A percentile compares a stretch with the other conserved stretches of the same genome.
phyloP scores from a whole-genome alignment of 2,797 vertebrate genomes.

The Thunnus albacares region DNA sequence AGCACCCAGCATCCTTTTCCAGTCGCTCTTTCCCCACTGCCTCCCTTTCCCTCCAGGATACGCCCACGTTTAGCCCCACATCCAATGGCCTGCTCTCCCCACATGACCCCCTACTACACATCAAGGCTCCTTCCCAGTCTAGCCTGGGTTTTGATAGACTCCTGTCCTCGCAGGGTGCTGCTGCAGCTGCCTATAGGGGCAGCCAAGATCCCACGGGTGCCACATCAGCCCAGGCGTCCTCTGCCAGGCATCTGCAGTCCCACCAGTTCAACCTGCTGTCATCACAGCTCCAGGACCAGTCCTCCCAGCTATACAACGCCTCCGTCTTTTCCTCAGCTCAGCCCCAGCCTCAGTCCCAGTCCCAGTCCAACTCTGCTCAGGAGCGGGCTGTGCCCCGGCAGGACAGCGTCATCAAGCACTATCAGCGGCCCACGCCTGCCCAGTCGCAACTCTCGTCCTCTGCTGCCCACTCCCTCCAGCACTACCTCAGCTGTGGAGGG shows the following conservation, averaged over 20 bases:
- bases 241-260: constrained; percentile 91
- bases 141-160: constrained; percentile 94
- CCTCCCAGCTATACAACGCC: constrained; percentile 92
- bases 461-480: constrained; percentile 93
- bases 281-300: constrained; percentile 91
- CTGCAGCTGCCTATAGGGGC: constrained; percentile 87
- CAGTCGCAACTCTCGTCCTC: constrained; percentile 91
- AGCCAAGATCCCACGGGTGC: constrained; percentile 89
- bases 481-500: constrained; percentile 94
- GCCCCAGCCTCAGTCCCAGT: constrained; percentile 84
- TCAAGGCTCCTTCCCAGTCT: constrained; percentile 93
- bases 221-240: constrained; percentile 85
- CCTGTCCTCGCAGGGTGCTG: constrained; percentile 88
- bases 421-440: constrained; percentile 91
- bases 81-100: constrained; percentile 96
- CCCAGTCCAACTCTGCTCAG: constrained; percentile 88
- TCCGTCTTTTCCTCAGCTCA: constrained; percentile 92
- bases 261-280: constrained; percentile 95
- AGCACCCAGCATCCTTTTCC: constrained; percentile 95
- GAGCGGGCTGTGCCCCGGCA: constrained; percentile 94
- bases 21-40: constrained; percentile 94
- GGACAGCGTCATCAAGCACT: constrained; percentile 97
- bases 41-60: constrained; percentile 93
- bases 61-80: constrained; percentile 94
- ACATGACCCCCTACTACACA: constrained; percentile 94